Percentiles rank a stretch among this genome's conserved stretches.
These are phyloP conservation scores for Seriola quinqueradiata DNA, from an alignment of 2,113 vertebrate species.

Conservation along the genomic window DNA sequence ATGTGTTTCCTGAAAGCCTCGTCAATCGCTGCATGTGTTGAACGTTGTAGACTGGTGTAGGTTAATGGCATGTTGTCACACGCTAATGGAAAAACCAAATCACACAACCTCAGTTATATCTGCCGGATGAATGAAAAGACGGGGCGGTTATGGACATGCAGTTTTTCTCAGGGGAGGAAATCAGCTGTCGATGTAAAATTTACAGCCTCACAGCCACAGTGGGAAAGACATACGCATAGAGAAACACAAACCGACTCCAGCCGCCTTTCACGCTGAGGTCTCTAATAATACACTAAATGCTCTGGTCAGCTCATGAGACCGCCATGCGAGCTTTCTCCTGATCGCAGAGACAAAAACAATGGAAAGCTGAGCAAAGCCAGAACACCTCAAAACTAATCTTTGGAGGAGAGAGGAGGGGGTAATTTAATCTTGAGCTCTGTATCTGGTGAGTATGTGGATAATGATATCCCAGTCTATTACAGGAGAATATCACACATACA, in stretches of 20 bases:
- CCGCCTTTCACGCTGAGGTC: constrained; percentile 10
- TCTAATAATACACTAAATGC: constrained; percentile 36
- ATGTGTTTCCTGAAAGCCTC: constrained; percentile 50
- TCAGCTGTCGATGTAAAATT: not conserved
- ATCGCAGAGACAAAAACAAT: constrained; percentile 35
- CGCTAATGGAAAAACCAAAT: not conserved
- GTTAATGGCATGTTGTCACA: constrained; percentile 39
- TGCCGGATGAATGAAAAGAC: constrained; percentile 1
- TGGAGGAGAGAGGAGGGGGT: constrained; percentile 25
- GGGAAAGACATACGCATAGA: not conserved
- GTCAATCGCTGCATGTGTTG: constrained; percentile 20
- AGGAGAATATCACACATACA: constrained; percentile 51
- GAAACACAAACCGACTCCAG: not conserved
- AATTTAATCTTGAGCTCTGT: constrained; percentile 70
- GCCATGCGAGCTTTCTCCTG: constrained; percentile 18
- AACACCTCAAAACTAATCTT: constrained; percentile 72
- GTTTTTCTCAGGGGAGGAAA: constrained; percentile 14
- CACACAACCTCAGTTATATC: constrained; percentile 3
- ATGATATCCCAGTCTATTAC: constrained; percentile 64
- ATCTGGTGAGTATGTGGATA: constrained; percentile 65
- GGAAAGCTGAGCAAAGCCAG: constrained; percentile 72
- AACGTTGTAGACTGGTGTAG: constrained; percentile 27
- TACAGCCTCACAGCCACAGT: not conserved
- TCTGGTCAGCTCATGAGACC: constrained; percentile 33
- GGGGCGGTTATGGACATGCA: constrained; percentile 15